phyloP scores from a whole-genome alignment of 2,797 vertebrate species.

The Rhynchotus rufescens region DNA sequence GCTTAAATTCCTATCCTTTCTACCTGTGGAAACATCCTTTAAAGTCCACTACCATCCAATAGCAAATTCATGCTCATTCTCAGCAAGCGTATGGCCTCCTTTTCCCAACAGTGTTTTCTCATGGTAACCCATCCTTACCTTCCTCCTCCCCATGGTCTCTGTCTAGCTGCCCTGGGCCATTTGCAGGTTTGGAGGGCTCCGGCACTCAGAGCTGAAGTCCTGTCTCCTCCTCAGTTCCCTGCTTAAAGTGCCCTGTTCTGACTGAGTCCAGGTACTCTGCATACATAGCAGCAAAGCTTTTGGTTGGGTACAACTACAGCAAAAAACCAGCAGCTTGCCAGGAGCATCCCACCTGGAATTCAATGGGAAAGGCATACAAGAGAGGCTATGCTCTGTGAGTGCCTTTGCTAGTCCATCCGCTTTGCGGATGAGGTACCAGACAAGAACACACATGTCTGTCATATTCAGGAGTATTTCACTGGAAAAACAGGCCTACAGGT shows the following conservation, averaged over 20 bases:
- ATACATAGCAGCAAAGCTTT: not conserved
- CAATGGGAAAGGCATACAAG: not conserved
- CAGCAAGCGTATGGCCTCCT: not conserved
- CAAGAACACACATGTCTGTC: no score
- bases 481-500: not conserved
- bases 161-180: not conserved
- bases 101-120: not conserved
- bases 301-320: not conserved
- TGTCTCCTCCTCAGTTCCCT: not conserved
- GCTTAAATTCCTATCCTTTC: not conserved
- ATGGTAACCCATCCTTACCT: not conserved
- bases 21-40: accelerated
- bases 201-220: not conserved
- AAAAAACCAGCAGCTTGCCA: not conserved
- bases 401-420: not conserved
- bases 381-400: not conserved
- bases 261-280: not conserved
- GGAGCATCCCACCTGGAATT: not conserved
- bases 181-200: not conserved
- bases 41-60: not conserved
- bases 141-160: not conserved
- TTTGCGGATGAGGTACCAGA: not conserved
- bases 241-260: not conserved
- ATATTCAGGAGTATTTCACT: not conserved
- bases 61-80: not conserved